Evolutionary conservation across 2,113 vertebrate species (phyloP).

Genomic region (Dicrurus megarhynchus): DNA sequence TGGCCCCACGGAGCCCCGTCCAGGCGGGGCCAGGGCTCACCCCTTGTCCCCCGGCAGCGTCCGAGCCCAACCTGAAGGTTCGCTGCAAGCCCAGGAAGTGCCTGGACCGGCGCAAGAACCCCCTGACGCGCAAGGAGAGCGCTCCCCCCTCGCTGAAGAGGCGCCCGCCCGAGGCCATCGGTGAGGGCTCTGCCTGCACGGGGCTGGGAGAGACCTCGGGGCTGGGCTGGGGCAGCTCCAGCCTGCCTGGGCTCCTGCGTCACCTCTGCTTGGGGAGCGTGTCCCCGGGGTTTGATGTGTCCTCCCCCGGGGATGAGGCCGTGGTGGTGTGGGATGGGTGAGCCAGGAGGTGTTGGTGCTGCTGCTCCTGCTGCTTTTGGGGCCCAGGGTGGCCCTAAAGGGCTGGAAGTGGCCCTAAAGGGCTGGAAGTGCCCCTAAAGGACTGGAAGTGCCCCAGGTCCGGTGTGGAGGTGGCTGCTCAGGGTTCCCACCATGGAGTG

Average conservation of each 20-base stretch:
- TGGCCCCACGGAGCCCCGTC: not conserved
- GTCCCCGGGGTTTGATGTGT: accelerated
- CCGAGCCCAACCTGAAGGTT: constrained; percentile 93
- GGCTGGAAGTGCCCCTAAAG: not conserved
- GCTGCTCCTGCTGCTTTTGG: not conserved
- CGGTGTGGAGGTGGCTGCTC: accelerated
- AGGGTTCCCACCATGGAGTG: accelerated
- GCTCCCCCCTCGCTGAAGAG: constrained; percentile 84
- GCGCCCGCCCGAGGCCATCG: constrained; percentile 77
- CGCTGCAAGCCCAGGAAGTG: constrained; percentile 90
- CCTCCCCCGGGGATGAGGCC: not conserved
- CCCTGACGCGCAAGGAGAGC: constrained; percentile 88
- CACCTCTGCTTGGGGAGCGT: accelerated
- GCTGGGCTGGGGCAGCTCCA: not conserved
- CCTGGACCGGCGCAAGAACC: constrained; percentile 86
- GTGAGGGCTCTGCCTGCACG: constrained; percentile 36
- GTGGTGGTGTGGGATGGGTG: not conserved
- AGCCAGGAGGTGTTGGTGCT: not conserved
- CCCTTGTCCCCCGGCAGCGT: constrained; percentile 68
- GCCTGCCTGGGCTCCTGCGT: not conserved
- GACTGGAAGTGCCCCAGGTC: not conserved
- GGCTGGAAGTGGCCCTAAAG: not conserved
- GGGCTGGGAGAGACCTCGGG: not conserved
- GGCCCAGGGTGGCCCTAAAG: not conserved
- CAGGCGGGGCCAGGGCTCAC: not conserved